Conservation (phyloP, 2,888 invertebrate species). For the Dysmachus trigonus region DNA sequence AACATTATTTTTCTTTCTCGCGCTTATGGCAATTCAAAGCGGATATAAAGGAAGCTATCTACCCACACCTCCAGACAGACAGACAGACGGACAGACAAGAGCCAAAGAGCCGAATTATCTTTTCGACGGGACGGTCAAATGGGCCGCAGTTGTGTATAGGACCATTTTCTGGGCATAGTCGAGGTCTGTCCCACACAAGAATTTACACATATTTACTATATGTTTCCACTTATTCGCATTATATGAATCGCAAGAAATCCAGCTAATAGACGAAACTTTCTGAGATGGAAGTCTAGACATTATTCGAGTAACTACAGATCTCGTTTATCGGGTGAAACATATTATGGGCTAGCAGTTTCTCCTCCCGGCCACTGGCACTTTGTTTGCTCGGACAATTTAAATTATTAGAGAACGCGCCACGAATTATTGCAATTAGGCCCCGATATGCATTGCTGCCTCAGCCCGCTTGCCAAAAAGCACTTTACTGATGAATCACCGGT, state of each 20-base stretch:
- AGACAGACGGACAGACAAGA: neutral
- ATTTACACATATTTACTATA: no score
- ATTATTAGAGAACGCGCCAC: neutral
- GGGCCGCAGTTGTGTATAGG: neutral
- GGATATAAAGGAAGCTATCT: neutral
- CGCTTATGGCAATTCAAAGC: neutral
- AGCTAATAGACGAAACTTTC: neutral
- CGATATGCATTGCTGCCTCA: neutral
- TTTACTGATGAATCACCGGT: neutral
- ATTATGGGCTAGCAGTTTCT: neutral
- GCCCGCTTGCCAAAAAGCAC: neutral
- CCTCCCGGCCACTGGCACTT: neutral
- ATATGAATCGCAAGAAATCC: neutral
- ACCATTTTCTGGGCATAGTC: neutral
- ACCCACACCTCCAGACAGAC: neutral
- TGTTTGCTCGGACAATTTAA: neutral
- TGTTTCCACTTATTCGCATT: neutral
- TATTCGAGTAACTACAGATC: neutral
- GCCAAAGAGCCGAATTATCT: slow-evolving; percentile 33
- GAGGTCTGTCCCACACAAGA: neutral
- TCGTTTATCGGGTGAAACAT: neutral
- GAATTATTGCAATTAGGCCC: neutral
- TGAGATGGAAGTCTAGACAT: slow-evolving; percentile 35
- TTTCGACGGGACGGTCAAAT: slow-evolving; percentile 6
- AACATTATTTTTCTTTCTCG: neutral